A percentile compares a stretch with the other conserved stretches of the same genome.
These are phyloP conservation scores for Sturnus vulgaris DNA, from an alignment of 2,113 vertebrate genomes.

Conservation along the genomic window DNA sequence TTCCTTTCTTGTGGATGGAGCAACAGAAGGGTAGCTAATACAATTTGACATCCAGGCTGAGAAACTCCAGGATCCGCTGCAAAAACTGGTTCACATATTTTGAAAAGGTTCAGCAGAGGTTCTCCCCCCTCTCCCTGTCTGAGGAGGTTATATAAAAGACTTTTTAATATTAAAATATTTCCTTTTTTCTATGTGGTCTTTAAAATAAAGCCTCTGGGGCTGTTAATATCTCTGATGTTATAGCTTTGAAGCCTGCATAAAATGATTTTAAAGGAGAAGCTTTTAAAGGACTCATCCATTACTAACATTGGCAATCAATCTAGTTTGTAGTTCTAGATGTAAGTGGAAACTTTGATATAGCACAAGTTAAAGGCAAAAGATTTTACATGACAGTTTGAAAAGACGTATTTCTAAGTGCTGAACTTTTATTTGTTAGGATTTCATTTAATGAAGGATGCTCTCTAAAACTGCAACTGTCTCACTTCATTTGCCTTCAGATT, in stretches of 20 bases:
- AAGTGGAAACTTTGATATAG: constrained; percentile 25
- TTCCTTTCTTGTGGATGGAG: not conserved
- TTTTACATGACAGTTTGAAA: constrained; percentile 19
- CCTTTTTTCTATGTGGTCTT: constrained; percentile 45
- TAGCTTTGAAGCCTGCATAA: constrained; percentile 49
- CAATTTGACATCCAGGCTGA: not conserved
- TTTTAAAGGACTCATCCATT: constrained; percentile 23
- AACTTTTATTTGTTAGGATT: constrained; percentile 41
- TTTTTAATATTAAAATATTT: constrained; percentile 61
- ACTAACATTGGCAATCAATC: not conserved
- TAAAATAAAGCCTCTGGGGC: constrained; percentile 47
- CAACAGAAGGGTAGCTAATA: not conserved
- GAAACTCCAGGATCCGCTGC: not conserved
- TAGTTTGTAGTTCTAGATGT: constrained; percentile 19
- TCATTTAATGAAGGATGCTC: not conserved
- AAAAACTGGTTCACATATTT: not conserved
- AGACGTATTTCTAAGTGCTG: not conserved
- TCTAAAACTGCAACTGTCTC: not conserved
- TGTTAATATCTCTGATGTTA: constrained; percentile 52
- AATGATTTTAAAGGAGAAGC: constrained; percentile 30
- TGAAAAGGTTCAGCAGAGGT: constrained; percentile 2
- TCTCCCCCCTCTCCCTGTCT: not conserved
- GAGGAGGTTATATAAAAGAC: not conserved
- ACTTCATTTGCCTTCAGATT: not conserved
- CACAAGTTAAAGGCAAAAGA: constrained; percentile 21